Conservation (phyloP, 92 coral and sea anemone species). For the Pocillopora meandrina region DNA sequence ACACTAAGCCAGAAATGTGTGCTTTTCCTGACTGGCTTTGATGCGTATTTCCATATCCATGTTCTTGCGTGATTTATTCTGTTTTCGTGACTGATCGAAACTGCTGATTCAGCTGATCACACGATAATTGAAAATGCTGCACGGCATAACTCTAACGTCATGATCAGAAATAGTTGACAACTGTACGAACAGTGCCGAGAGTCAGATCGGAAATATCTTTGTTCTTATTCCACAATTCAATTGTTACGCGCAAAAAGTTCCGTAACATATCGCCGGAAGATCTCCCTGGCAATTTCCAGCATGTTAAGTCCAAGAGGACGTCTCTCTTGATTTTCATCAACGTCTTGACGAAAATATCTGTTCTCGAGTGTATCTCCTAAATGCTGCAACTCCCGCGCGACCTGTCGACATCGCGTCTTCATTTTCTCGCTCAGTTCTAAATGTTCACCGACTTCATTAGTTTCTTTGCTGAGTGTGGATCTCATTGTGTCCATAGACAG, state of each 20-base stretch:
- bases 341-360: not conserved
- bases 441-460: not conserved
- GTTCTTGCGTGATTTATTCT: not conserved
- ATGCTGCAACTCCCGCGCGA: conserved; percentile 28
- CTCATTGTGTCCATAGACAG: not conserved
- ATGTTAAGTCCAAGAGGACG: not conserved
- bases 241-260: conserved; percentile 18
- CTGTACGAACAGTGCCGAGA: no score
- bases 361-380: conserved; percentile 22
- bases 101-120: not conserved
- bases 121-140: conserved; percentile 6
- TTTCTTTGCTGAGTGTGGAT: not conserved
- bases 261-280: conserved; percentile 14
- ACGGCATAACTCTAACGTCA: not conserved
- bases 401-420: conserved; percentile 26
- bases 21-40: not conserved
- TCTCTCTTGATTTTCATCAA: conserved; percentile 9
- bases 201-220: not conserved
- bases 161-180: not conserved
- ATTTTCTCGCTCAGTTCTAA: conserved; percentile 12
- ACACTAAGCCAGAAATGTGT: not conserved
- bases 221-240: not conserved
- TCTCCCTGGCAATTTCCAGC: not conserved
- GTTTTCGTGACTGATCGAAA: not conserved
- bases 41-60: not conserved